Base-by-base conservation (phyloP, 2,113 vertebrate genomes). In the Colinus virginianus region DNA sequence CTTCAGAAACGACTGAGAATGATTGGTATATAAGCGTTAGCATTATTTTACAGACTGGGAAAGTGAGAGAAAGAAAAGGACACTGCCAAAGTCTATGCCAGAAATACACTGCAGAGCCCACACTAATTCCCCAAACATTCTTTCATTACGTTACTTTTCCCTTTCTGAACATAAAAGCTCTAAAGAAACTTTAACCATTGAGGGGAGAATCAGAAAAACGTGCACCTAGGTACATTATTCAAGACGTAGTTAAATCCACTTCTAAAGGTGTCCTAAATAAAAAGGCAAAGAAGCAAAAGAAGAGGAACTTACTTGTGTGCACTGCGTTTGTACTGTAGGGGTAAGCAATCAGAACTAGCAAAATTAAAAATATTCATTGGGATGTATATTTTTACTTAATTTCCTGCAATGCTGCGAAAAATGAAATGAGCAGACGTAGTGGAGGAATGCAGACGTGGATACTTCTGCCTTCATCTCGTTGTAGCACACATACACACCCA, bases 371-470 rank as follows among this genome's bases (percentile, higher is more conserved):
- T 51, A 74, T 18, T 84, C 62, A 78, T 7, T 20, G 64, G 80
- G 61, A 84, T 21, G 5, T 91, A 78, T 86, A 96, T 93, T 96
- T 97, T 90, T 95, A 96, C 86, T 93, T 96, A 76, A 96, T 96
- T 97, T 97, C 94, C 92, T 91, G 93, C 90, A 96, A 92, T 45
- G 85, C 13, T 95, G 96, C 93, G 96, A 97, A 97, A 97, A 96
- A 62, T 86, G 68, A 96, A 96, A 75, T 11, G 46, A 96, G 78
- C 67, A 96, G 92, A 97, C 89, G 92, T 5, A 90, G 80, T 25
- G 56, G 85, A 96, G 93, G 89, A 94, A 94, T 88, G 94, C 95
- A 95, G 96, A 96, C 79, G 2, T 6, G 68, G 93, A 94, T 95
- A 95, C 88, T 90, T 96, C 90, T 95, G 94, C 97, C 96, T 97